Evolutionary conservation across 2,888 invertebrate genomes (phyloP).

Genomic region (Luperina nickerlii): DNA sequence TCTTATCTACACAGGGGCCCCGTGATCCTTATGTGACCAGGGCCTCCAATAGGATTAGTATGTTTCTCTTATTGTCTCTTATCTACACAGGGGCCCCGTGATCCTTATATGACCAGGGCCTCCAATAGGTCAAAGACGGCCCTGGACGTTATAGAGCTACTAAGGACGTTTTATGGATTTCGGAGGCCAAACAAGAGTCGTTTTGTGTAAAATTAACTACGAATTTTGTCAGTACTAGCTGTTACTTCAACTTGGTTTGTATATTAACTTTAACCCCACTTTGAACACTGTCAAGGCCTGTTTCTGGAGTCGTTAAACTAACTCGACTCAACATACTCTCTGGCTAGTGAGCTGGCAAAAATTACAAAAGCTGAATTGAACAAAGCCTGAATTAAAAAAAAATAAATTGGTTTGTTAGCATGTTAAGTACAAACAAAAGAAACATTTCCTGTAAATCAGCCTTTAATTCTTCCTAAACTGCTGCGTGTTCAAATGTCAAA

Average conservation of each 20-base stretch:
- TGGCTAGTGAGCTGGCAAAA: background rate
- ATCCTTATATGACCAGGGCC: too few relatives aligned
- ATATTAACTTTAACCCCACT: background rate
- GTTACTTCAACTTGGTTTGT: background rate
- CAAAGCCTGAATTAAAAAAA: too few relatives aligned
- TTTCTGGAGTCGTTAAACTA: background rate
- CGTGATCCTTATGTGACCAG: too few relatives aligned
- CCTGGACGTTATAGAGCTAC: background rate
- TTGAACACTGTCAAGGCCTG: background rate
- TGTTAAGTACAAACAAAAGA: too few relatives aligned
- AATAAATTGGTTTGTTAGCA: too few relatives aligned
- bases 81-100: too few relatives aligned
- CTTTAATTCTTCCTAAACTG: background rate
- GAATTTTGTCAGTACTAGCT: background rate
- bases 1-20: too few relatives aligned
- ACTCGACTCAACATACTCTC: background rate
- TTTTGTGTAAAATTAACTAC: slow-evolving; percentile 16
- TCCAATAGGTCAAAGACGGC: too few relatives aligned
- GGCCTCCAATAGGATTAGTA: too few relatives aligned
- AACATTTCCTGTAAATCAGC: background rate
- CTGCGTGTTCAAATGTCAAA: background rate
- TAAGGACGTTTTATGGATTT: slow-evolving; percentile 27
- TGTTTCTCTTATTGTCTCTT: too few relatives aligned
- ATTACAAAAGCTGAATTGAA: background rate
- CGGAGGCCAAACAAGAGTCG: slow-evolving; percentile 29